Percentiles rank a stretch among this genome's conserved stretches.
phyloP scores from a whole-genome alignment of 2,113 vertebrate genomes.

The Hemicordylus capensis region DNA sequence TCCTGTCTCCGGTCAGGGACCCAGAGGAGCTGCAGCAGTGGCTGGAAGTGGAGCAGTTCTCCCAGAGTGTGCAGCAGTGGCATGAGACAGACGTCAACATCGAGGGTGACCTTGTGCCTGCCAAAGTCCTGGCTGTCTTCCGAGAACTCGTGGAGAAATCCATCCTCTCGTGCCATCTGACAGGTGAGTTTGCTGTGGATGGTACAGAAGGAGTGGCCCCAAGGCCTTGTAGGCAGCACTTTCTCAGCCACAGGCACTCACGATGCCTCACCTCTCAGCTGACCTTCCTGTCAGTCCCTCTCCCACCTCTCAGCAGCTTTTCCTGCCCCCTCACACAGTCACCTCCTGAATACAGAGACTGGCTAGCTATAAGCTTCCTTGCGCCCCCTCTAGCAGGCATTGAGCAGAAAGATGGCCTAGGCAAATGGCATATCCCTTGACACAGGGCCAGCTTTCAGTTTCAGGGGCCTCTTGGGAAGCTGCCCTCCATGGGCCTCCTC shows the following conservation, averaged over 20 bases:
- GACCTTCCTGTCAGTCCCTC: neutral
- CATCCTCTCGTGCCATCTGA: constrained; percentile 71
- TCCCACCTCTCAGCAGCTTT: neutral
- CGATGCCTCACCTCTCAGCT: too few relatives aligned
- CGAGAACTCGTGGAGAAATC: constrained; percentile 80
- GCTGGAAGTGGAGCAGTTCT: constrained; percentile 83
- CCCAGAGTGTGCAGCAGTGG: constrained; percentile 82
- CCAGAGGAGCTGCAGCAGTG: constrained; percentile 85
- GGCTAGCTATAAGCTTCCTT: neutral
- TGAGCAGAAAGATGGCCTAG: neutral
- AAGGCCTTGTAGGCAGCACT: neutral
- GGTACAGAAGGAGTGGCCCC: neutral
- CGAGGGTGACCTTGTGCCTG: constrained; percentile 82
- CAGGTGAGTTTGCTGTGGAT: constrained; percentile 70
- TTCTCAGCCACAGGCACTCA: too few relatives aligned
- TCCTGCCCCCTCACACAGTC: neutral
- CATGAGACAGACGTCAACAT: constrained; percentile 78
- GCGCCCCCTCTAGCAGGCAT: too few relatives aligned
- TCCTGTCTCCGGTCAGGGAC: constrained; percentile 77
- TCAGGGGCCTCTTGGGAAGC: too few relatives aligned
- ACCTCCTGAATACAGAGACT: neutral
- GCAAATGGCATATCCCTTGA: neutral
- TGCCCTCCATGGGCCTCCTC: too few relatives aligned
- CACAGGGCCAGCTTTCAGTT: too few relatives aligned
- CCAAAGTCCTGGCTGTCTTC: constrained; percentile 80